Percentiles rank a stretch among this genome's conserved stretches.
phyloP scores from a whole-genome alignment of 2,888 invertebrate species.

The Dynastes grantii region DNA sequence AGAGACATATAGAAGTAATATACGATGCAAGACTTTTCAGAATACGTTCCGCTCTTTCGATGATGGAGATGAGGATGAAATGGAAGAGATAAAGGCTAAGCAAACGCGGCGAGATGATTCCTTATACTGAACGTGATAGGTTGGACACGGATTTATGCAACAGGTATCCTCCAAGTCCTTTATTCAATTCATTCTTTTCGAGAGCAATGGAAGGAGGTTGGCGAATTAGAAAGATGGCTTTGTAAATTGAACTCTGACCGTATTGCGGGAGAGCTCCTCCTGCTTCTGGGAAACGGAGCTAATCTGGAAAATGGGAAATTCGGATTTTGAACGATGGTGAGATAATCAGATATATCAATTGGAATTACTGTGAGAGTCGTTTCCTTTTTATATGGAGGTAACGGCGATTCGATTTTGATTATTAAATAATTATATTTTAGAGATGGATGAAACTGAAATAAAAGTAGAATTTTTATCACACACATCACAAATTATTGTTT shows the following conservation, averaged over 20 bases:
- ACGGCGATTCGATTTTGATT: too few species aligned
- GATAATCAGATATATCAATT: too few species aligned
- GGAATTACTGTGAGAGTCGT: too few species aligned
- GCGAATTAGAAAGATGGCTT: conserved; percentile 16
- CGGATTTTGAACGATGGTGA: not conserved
- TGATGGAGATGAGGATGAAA: too few species aligned
- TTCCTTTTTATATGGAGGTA: too few species aligned
- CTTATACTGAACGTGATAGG: not conserved
- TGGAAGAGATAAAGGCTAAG: not conserved
- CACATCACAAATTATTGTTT: too few species aligned
- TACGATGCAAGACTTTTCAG: not conserved
- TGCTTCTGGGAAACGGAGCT: not conserved
- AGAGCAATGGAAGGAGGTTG: not conserved
- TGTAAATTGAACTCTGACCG: conserved; percentile 12
- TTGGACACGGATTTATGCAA: conserved; percentile 27
- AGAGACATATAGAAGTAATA: not conserved
- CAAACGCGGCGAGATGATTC: not conserved
- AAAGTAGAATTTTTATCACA: too few species aligned
- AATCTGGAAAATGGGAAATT: not conserved
- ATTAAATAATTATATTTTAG: too few species aligned
- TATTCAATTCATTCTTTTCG: not conserved
- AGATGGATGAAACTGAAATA: too few species aligned
- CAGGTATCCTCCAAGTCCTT: conserved; percentile 7
- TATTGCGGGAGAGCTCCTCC: not conserved
- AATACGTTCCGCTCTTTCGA: not conserved